Percentiles rank a stretch among this genome's conserved stretches.
Evolutionary conservation across 2,888 invertebrate species (phyloP).

Genomic region (Acrobeloides nanus): DNA sequence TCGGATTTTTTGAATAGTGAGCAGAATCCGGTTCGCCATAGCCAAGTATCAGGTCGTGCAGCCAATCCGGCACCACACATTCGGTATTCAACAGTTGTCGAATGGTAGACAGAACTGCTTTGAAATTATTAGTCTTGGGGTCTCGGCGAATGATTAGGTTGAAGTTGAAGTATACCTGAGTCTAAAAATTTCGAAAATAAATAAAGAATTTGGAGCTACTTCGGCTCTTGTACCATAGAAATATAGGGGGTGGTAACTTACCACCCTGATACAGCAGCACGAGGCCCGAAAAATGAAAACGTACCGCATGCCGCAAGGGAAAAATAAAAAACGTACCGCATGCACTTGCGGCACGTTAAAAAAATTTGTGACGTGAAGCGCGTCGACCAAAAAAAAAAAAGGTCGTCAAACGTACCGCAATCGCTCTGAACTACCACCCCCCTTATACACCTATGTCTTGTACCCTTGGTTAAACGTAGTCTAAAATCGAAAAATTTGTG

Average conservation of each 20-base stretch:
- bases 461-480: too few relatives aligned
- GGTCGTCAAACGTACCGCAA: too few relatives aligned
- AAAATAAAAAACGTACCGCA: too few relatives aligned
- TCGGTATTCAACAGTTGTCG: conserved; percentile 97
- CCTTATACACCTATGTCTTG: too few relatives aligned
- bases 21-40: conserved; percentile 96
- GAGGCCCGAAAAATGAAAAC: too few relatives aligned
- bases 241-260: conserved; percentile 18
- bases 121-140: conserved; percentile 99
- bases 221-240: not conserved
- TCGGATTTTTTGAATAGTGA: conserved; percentile 72
- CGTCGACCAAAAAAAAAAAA: too few relatives aligned
- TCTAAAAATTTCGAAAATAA: conserved; percentile 5
- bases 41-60: conserved; percentile 74
- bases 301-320: too few relatives aligned
- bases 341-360: too few relatives aligned
- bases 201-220: conserved; percentile 7
- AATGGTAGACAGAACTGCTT: conserved; percentile 96
- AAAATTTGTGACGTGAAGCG: too few relatives aligned
- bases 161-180: conserved; percentile 77
- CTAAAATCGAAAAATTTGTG: too few relatives aligned
- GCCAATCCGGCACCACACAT: conserved; percentile 77
- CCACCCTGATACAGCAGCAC: too few relatives aligned
- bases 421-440: too few relatives aligned
- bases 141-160: conserved; percentile 95